A percentile compares a stretch with the other conserved stretches of the same genome.
Evolutionary conservation across 2,797 vertebrate species (phyloP).

Genomic region (Gallinago stenura): DNA sequence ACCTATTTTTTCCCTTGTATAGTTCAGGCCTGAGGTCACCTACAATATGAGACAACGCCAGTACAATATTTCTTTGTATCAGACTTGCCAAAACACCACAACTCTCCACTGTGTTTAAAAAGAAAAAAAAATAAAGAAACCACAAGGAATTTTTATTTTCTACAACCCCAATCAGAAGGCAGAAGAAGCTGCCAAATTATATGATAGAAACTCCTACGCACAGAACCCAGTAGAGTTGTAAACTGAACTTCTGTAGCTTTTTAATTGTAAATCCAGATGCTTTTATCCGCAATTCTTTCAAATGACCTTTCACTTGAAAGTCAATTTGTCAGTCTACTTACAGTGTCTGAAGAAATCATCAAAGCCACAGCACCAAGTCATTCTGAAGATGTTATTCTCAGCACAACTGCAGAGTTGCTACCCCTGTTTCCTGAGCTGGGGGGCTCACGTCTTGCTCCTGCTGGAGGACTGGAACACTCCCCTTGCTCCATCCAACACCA

Average conservation of each 20-base stretch:
- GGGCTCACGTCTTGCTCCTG: neutral
- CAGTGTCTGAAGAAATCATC: slow-evolving; percentile 79
- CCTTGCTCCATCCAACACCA: neutral
- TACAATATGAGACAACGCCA: slow-evolving; percentile 56
- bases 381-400: slow-evolving; percentile 40
- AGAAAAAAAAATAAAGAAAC: slow-evolving; percentile 38
- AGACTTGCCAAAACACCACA: slow-evolving; percentile 65
- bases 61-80: slow-evolving; percentile 57
- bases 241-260: slow-evolving; percentile 65
- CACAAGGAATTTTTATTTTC: slow-evolving; percentile 81
- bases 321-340: slow-evolving; percentile 81
- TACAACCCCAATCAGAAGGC: slow-evolving; percentile 58
- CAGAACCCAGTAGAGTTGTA: slow-evolving; percentile 64
- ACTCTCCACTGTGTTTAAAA: slow-evolving; percentile 37
- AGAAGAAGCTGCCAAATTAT: slow-evolving; percentile 70
- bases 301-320: slow-evolving; percentile 81
- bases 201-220: slow-evolving; percentile 66
- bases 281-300: slow-evolving; percentile 65
- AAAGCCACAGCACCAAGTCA: slow-evolving; percentile 65
- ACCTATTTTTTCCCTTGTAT: slow-evolving; percentile 48
- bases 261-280: slow-evolving; percentile 82
- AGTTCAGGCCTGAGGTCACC: slow-evolving; percentile 62
- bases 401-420: slow-evolving; percentile 11
- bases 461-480: neutral
- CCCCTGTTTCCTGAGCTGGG: slow-evolving; percentile 2